Base-by-base conservation (phyloP, 2,888 invertebrate species). In the Aradus depressus region DNA sequence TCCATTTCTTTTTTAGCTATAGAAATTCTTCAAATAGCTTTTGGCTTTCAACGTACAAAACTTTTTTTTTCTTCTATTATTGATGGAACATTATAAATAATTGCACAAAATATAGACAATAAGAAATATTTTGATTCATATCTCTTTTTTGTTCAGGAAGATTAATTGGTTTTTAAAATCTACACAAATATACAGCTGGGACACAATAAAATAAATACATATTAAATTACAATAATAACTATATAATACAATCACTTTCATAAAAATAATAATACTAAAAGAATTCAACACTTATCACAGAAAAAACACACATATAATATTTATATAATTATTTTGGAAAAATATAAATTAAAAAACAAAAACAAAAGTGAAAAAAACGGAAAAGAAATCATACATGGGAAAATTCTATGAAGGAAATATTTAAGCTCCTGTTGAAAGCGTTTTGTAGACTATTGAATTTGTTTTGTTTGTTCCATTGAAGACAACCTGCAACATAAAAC, bases 211-310 rank as follows among this genome's bases (percentile, higher is more conserved):
- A 57, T 56, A 57, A 50, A 47, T 50, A 51, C 32, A 51, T 51
- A 44, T 49, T 55, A 54, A 54, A 50, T 55, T 51, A 55, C 55
- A 59, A 51, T 50, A 41, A 42, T 50, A 51, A 44, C 52, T 57
- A 53, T 58, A 55, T 55, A 51, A 52, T 57, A 58, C 55, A 58
- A 56, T 53, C 53, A 55, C 53, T 41, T 53, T 49, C 47, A 51
- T 54, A 52, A 38, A 56, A 45, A 55, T 53, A 48, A 52, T 49
- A 54, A 52, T 48, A 52, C 52, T 44, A 57, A 55, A 51, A 52
- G 43, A 58, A 54, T 54, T 58, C 44, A 58, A 59, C 58, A 58
- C 57, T 54, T 59, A 59, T 59, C 59, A 59, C 59, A 59, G 59
- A 59, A 59, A 58, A 59, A 55, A 59, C 59, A 59, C 58, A 57